Conservation (phyloP, 2,888 invertebrate genomes). For the Rhingia rostrata region DNA sequence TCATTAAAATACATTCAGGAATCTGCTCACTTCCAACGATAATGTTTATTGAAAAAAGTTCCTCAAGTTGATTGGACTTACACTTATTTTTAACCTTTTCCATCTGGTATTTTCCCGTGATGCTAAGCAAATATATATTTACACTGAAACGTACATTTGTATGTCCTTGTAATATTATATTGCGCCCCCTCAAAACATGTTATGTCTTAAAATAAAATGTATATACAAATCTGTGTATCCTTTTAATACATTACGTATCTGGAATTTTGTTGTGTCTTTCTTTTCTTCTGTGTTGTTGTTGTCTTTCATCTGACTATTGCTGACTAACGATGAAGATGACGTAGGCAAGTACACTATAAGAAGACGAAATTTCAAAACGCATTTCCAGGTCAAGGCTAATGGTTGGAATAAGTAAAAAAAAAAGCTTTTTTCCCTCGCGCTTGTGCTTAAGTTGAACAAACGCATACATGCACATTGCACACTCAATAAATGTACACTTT, state of each 20-base stretch:
- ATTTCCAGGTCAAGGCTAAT: conserved; percentile 82
- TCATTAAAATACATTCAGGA: too few relatives aligned
- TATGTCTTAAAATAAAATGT: not conserved
- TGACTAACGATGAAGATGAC: conserved; percentile 66
- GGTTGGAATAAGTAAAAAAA: conserved; percentile 40
- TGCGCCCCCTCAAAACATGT: conserved; percentile 3
- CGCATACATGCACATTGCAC: conserved; percentile 27
- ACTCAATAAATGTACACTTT: conserved; percentile 22
- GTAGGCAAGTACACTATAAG: conserved; percentile 59
- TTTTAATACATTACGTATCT: conserved; percentile 1
- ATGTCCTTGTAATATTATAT: not conserved
- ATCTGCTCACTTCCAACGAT: too few relatives aligned
- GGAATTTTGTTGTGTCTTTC: conserved; percentile 3
- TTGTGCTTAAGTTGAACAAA: conserved; percentile 50
- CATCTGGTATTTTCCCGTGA: not conserved
- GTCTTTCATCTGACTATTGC: conserved; percentile 43
- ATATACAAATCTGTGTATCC: conserved; percentile 11
- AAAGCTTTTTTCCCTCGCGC: conserved; percentile 61
- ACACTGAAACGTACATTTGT: not conserved
- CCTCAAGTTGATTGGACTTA: not conserved
- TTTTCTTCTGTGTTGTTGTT: conserved; percentile 40
- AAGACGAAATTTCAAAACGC: conserved; percentile 75
- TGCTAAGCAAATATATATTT: conserved; percentile 13
- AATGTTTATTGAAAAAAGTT: too few relatives aligned
- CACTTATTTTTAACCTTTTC: not conserved